Base-by-base conservation (phyloP, 2,797 vertebrate species). In the Acipenser transmontanus region DNA sequence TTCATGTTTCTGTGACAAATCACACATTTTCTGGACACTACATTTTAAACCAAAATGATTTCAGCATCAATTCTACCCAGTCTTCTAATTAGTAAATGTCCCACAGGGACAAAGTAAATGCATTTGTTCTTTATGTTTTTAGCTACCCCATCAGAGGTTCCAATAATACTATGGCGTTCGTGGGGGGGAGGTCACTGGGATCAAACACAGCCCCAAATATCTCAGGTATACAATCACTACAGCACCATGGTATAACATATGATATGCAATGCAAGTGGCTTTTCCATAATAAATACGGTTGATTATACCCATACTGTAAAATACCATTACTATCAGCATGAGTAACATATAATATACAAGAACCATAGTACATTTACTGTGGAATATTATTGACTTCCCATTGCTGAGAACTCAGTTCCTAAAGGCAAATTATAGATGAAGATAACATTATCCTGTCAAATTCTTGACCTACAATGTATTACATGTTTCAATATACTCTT, bases 41-140 rank as follows among this genome's bases (percentile, higher is more conserved):
- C 75, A 59, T 77, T 79, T 84, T 87, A 89, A 88, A 88, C 86
- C 85, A 83, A 80, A 87, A 68, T 77, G 77, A 74, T 79, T 89
- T 87, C 83, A 89, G 88, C 72, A 72, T 68, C 74, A 80, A 76
- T 76, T 74, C 73, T 74, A 81, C 76, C 72, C 76, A 77, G 83
- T 70, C 65, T 70, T 81, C 82, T 85, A 81, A 85, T 86, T 83
- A 85, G 79, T 74, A 87, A 78, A 78, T 78, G 80, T 89, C 91
- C 90, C 89, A 92, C 90, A 50, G 93, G 94, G 93, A 98, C 92
- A 91, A 96, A 91, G 87, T 86, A 8, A 87, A 82, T 59, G 71
- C 57, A 68, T 60, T 50, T 59, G 65, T 69, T 17, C 59, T 65
- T 67, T 60, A 78, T 70, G 72, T 80, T 80, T 76, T 73, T 67